phyloP scores from a whole-genome alignment of 2,797 vertebrate species.

The Pangasius krempfi region DNA sequence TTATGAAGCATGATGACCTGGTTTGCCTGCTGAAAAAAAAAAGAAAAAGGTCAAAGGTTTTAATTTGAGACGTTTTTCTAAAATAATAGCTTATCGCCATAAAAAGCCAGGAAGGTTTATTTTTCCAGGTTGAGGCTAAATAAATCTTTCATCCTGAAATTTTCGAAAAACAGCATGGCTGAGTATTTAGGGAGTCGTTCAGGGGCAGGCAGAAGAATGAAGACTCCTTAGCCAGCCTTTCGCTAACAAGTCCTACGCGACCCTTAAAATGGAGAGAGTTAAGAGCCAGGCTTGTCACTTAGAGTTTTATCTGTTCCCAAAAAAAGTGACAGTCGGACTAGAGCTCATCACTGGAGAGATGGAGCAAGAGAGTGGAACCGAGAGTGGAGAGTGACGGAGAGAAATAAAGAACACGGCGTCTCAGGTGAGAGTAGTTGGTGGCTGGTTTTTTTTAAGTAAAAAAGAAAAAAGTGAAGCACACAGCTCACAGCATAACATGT shows the following conservation, averaged over 20 bases:
- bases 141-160: not conserved
- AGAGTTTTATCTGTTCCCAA: slow-evolving; percentile 13
- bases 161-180: not conserved
- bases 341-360: slow-evolving; percentile 8
- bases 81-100: not conserved
- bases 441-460: not conserved
- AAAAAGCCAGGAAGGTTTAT: not conserved
- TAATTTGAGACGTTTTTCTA: not conserved
- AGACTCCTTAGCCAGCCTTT: slow-evolving; percentile 22
- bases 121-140: not conserved
- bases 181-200: not conserved
- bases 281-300: slow-evolving; percentile 21
- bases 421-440: slow-evolving; percentile 1
- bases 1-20: not conserved
- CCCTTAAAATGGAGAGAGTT: slow-evolving; percentile 17
- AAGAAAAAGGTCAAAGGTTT: not conserved
- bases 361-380: slow-evolving; percentile 6
- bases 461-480: not conserved
- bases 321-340: slow-evolving; percentile 32
- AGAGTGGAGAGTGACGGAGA: slow-evolving; percentile 5
- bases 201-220: slow-evolving; percentile 4
- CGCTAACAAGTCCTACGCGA: slow-evolving; percentile 27
- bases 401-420: slow-evolving; percentile 1
- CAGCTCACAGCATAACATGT: not conserved
- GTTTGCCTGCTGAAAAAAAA: not conserved